Evolutionary conservation across 2,888 invertebrate genomes (phyloP), one percentile per base, ranked within the genome.

Genomic region (Rhopalosiphum nymphaeae): DNA sequence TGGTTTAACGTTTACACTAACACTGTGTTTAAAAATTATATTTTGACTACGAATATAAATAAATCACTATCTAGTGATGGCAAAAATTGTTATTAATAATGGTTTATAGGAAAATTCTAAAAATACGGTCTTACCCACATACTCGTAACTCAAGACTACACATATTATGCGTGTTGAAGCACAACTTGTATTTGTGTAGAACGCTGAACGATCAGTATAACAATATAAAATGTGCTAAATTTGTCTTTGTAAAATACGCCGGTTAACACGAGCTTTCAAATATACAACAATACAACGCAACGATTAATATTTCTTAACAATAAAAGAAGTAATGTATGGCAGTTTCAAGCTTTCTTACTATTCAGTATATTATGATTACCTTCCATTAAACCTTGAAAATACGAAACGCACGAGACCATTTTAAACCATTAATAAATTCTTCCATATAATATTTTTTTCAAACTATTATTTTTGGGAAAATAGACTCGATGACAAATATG

Each of bases 281-380:
- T n/a, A 88, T n/a, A 25, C 56, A 56, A 56, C 44, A 78, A 56
- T 89, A 56, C 78, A 93, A 89, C 1, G 36, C 29, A 92, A 88
- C n/a, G 88, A 93, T 93, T 93, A 89, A 93, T 93, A 89, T 89
- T 93, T 78, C 36, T 44, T 78, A 89, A 93, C 78, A 93, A 93
- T 88, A 53, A 67, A 88, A 92, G 25, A 78, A n/a, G 13, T 78
- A 78, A 93, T 78, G 44, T 88, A 78, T 78, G n/a, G 13, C n/a
- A 56, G 78, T 78, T 88, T 78, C 44, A 36, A 25, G 42, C n/a
- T 89, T 78, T 78, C 88, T 78, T 9, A 61, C 25, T 29, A 49
- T 16, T 88, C 57, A 36, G 16, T 92, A 16, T 84, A 78, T 78
- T 92, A 61, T 46, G 42, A 78, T 78, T 92, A 61, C 86, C 46